Evolutionary conservation across 2,888 invertebrate genomes (phyloP), one percentile per base, ranked within the genome.

Genomic region (Melanotus villosus): DNA sequence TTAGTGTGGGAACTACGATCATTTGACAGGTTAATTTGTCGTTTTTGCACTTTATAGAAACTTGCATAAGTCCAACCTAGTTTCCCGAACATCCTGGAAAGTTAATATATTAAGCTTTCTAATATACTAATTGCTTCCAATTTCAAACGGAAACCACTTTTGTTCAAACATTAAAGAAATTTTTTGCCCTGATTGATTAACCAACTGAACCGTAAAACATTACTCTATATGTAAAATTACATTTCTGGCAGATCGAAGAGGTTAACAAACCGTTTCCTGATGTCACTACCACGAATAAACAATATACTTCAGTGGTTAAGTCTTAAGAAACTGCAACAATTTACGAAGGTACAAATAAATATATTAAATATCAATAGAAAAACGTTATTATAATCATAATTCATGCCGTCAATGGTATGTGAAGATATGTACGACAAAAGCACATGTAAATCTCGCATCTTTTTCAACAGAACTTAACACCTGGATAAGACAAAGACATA

Each of bases 31-130:
- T 50, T 30, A 58, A 58, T 58, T 26, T 43, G 41, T 43, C 12
- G 43, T 43, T 41, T 58, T 58, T 36, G 32, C 18, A 26, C 21
- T 26, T 43, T 26, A 18, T 58, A 58, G 30, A 58, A 58, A 43
- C 32, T 60, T 60, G 47, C 60, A 60, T 60, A 60, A 60, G 47
- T 41, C n/a, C 43, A 43, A 58, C 58, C 58, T 21, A 60, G 38
- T 45, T 45, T 21, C 21, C 26, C n/a, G 54, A 54, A 34, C 54
- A 34, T 54, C 54, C 54, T 32, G 54, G 54, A 54, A 54, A 54
- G 54, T 54, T 54, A 9, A 23, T 32, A 26, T 5, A 14, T 2
- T 6, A 10, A 19, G 54, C 54, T 54, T 54, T 54, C 54, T 54
- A 34, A 26, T 30, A 50, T 23, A 18, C 26, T 50, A 50, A 50